Evolutionary conservation across 2,888 invertebrate genomes (phyloP).

Genomic region (Drosophila pseudotakahashii): DNA sequence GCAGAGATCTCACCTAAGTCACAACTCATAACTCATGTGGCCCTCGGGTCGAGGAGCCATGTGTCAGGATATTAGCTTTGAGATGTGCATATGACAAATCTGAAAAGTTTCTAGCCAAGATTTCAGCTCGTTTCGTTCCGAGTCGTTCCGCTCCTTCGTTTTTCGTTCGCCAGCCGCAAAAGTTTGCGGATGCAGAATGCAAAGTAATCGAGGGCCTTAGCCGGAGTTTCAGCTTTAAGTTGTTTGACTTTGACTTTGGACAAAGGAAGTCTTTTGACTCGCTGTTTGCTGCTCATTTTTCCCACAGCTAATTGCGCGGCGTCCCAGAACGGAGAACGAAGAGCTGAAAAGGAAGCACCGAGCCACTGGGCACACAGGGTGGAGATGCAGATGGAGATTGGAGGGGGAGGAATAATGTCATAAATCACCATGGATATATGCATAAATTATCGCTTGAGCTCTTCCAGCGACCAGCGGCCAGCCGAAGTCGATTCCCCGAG

Average conservation of each 20-base stretch:
- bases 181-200: conserved; percentile 40
- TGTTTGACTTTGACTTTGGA: conserved; percentile 70
- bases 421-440: conserved; percentile 79
- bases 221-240: conserved; percentile 46
- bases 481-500: conserved; percentile 6
- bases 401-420: conserved; percentile 49
- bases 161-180: conserved; percentile 45
- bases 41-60: conserved; percentile 36
- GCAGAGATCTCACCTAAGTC: conserved; percentile 43
- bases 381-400: background rate
- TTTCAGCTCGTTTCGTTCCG: conserved; percentile 22
- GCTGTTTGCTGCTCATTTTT: conserved; percentile 64
- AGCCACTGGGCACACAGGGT: conserved; percentile 58
- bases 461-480: conserved; percentile 44
- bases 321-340: conserved; percentile 46
- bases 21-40: conserved; percentile 43
- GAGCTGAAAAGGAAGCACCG: conserved; percentile 48
- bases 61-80: conserved; percentile 59
- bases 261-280: conserved; percentile 35
- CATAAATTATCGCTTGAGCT: conserved; percentile 73
- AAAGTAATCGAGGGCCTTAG: conserved; percentile 8
- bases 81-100: conserved; percentile 75
- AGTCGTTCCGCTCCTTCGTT: conserved; percentile 2
- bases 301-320: conserved; percentile 71
- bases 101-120: conserved; percentile 62